Base-by-base conservation (phyloP, 2,797 vertebrate species). In the Periophthalmus magnuspinnatus region DNA sequence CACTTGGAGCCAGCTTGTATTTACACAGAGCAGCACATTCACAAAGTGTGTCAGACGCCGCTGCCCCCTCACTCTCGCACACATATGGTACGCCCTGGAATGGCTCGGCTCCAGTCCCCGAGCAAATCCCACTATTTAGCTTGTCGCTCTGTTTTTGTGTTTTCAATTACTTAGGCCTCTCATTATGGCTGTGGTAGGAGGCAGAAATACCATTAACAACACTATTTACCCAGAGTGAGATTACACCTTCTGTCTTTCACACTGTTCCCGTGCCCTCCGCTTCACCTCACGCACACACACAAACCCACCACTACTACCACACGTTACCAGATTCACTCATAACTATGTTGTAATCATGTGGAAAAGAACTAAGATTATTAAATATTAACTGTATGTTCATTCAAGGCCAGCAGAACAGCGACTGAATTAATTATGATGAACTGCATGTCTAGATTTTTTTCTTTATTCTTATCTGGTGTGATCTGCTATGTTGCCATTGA, bases 311-410 rank as follows among this genome's bases (percentile, higher is more conserved):
- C 56, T 28, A 32, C 55, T 28, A 16, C 41, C 56, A 17, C 14
- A 2, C 16, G 41, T 45, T 45, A 19, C 50, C 70, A 69, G 66
- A 65, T 68, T 65, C 52, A 11, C 69, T 75, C 64, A 70, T 71
- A 52, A 77, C 82, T 71, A 80, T 84, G 79, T 80, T 80, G 80
- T 77, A 81, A 88, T 83, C 81, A 79, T 75, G 68, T 78, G 72
- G 81, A 85, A 81, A 28, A 88, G 71, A 70, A 10, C 34, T 14
- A 70, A 72, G 65, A 77, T 71, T 79, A 91, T 93, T 65, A 92
- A 91, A 89, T 87, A 92, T 93, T 92, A 87, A 93, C 73, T 69
- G 69, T 80, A 82, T 81, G 82, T 92, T 88, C 78, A 86, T 93
- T 90, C 73, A 70, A 71, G 77, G 76, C 82, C 77, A 82, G 80